These are phyloP conservation scores for Nomada fucata DNA, from an alignment of 2,888 invertebrate genomes.

Conservation along the genomic window DNA sequence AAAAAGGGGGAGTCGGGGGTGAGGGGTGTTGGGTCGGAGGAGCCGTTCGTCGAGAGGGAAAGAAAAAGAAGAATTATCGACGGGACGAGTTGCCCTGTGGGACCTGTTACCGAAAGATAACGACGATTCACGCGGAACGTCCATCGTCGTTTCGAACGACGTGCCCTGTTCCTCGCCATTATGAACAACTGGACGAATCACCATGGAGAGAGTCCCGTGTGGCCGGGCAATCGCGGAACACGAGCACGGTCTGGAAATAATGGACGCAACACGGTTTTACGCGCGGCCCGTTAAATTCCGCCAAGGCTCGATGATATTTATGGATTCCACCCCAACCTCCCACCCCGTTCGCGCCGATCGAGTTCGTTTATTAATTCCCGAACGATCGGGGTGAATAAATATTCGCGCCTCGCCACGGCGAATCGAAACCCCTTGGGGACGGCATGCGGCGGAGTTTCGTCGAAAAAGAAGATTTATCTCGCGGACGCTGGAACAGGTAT, in stretches of 20 bases:
- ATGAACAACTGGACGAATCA: constrained; percentile 45
- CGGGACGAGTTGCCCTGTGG: constrained; percentile 41
- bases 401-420: neutral
- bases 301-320: constrained; percentile 27
- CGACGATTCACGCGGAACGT: constrained; percentile 59
- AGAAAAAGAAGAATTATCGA: constrained; percentile 22
- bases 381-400: constrained; percentile 50
- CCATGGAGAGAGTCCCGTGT: constrained; percentile 16
- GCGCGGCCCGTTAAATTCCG: constrained; percentile 30
- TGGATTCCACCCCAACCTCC: constrained; percentile 16
- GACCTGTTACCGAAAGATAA: constrained; percentile 66
- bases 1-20: neutral
- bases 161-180: constrained; percentile 41
- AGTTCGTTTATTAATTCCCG: constrained; percentile 45
- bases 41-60: neutral
- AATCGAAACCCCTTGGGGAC: neutral
- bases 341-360: constrained; percentile 8
- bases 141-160: constrained; percentile 33
- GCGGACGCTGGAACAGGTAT: neutral
- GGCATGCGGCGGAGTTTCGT: neutral
- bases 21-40: neutral
- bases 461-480: constrained; percentile 6
- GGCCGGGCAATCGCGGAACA: neutral
- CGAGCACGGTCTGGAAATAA: constrained; percentile 27
- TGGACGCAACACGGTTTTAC: constrained; percentile 19